Conservation (phyloP, 2,797 vertebrate species). For the Taenioides sp. region DNA sequence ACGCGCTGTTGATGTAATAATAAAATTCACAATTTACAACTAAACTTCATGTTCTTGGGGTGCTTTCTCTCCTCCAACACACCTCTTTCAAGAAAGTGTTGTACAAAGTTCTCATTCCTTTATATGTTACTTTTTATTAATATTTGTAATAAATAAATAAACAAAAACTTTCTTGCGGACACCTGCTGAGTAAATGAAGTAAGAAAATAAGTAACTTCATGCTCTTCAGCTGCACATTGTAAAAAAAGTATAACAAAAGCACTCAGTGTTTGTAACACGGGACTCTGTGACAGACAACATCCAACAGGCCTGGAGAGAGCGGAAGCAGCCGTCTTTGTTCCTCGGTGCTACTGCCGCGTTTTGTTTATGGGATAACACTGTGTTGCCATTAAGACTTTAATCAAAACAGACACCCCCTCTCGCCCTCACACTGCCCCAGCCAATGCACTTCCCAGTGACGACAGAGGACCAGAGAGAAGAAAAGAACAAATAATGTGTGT, state of each 20-base stretch:
- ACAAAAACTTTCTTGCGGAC: too few relatives aligned
- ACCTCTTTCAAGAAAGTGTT: too few relatives aligned
- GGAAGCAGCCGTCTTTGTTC: slow-evolving; percentile 60
- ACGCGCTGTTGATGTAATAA: too few relatives aligned
- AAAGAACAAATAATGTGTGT: slow-evolving; percentile 62
- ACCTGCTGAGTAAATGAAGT: too few relatives aligned
- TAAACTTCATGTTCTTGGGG: too few relatives aligned
- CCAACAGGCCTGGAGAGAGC: slow-evolving; percentile 51
- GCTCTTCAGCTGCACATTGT: too few relatives aligned
- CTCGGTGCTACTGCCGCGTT: slow-evolving; percentile 39
- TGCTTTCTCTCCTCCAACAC: too few relatives aligned
- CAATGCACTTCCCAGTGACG: slow-evolving; percentile 49
- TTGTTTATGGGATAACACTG: slow-evolving; percentile 64
- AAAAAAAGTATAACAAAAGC: neutral
- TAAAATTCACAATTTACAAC: too few relatives aligned
- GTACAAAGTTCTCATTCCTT: too few relatives aligned
- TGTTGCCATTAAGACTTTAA: slow-evolving; percentile 66
- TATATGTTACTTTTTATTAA: too few relatives aligned
- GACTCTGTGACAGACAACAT: slow-evolving; percentile 12
- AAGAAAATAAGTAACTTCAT: too few relatives aligned
- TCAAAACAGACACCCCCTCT: slow-evolving; percentile 49
- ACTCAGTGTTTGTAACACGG: neutral
- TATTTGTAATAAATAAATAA: too few relatives aligned
- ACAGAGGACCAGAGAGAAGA: slow-evolving; percentile 58
- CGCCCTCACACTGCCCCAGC: neutral